Percentiles rank a stretch among this genome's conserved stretches.
Evolutionary conservation across 2,797 vertebrate genomes (phyloP).

Genomic region (Hoplostethus mediterraneus): DNA sequence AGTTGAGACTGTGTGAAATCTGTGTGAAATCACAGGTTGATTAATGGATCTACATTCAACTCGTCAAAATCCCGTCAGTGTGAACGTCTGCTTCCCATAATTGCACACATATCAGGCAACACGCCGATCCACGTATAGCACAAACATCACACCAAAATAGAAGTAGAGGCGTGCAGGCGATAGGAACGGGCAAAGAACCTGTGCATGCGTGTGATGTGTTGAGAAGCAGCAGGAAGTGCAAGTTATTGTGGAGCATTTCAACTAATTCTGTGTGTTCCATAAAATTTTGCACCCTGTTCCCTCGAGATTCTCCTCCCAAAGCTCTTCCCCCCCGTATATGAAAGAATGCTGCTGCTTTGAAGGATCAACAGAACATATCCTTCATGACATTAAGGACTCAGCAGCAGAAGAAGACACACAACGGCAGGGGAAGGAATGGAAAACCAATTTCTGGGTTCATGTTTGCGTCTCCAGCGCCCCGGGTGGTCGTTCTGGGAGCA

Average conservation of each 20-base stretch:
- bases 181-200: slow-evolving; percentile 38
- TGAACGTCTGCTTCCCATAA: slow-evolving; percentile 46
- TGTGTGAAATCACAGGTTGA: slow-evolving; percentile 35
- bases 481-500: slow-evolving; percentile 68
- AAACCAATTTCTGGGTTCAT: slow-evolving; percentile 66
- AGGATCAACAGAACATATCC: slow-evolving; percentile 70
- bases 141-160: slow-evolving; percentile 69
- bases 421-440: slow-evolving; percentile 31
- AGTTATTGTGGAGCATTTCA: slow-evolving; percentile 18
- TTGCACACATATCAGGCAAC: slow-evolving; percentile 46
- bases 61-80: slow-evolving; percentile 57
- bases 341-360: slow-evolving; percentile 62
- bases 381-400: slow-evolving; percentile 60
- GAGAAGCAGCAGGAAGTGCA: slow-evolving; percentile 42
- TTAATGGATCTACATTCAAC: slow-evolving; percentile 52
- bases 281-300: slow-evolving; percentile 54
- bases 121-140: slow-evolving; percentile 17
- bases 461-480: slow-evolving; percentile 62
- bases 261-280: slow-evolving; percentile 25
- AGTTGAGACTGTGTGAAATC: slow-evolving; percentile 15
- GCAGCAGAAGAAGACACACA: slow-evolving; percentile 45
- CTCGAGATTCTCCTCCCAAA: slow-evolving; percentile 60
- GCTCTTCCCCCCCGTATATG: slow-evolving; percentile 48
- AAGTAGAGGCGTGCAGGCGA: slow-evolving; percentile 34
- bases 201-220: slow-evolving; percentile 63